These are phyloP conservation scores for Cryptotermes secundus DNA, from an alignment of 1,140 invertebrate genomes.

Conservation along the genomic window DNA sequence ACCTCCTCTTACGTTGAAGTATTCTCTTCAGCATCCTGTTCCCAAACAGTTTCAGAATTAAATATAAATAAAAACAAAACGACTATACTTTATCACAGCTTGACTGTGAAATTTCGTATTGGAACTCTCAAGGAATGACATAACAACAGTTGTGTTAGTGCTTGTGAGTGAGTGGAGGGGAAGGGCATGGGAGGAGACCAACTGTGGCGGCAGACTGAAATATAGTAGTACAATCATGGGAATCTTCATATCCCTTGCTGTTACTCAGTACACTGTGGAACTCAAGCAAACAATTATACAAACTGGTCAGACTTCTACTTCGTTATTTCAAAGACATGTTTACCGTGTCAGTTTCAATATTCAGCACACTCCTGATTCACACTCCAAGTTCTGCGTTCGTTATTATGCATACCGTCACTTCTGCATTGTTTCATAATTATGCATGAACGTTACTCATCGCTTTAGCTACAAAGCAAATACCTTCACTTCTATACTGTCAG, in stretches of 20 bases:
- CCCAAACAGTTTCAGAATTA: no score
- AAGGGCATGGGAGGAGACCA: no score
- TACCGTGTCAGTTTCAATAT: constrained; percentile 34
- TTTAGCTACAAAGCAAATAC: background rate
- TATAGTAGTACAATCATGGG: background rate
- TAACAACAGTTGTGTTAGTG: background rate
- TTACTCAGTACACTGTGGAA: background rate
- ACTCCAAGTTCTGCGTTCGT: background rate
- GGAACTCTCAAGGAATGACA: background rate
- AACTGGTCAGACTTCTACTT: no score
- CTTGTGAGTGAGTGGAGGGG: no score
- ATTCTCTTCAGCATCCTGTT: no score
- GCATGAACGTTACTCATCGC: background rate
- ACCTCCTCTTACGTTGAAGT: no score
- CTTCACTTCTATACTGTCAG: background rate
- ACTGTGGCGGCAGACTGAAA: background rate
- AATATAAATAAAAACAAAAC: no score
- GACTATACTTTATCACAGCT: no score
- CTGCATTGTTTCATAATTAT: background rate
- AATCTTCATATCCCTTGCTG: background rate
- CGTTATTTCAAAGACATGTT: no score
- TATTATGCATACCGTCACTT: background rate
- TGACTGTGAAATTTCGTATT: background rate
- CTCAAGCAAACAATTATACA: background rate
- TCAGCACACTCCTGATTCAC: constrained; percentile 10